Evolutionary conservation across 2,797 vertebrate genomes (phyloP), one percentile per base, ranked within the genome.

Genomic region (Melanogrammus aeglefinus): DNA sequence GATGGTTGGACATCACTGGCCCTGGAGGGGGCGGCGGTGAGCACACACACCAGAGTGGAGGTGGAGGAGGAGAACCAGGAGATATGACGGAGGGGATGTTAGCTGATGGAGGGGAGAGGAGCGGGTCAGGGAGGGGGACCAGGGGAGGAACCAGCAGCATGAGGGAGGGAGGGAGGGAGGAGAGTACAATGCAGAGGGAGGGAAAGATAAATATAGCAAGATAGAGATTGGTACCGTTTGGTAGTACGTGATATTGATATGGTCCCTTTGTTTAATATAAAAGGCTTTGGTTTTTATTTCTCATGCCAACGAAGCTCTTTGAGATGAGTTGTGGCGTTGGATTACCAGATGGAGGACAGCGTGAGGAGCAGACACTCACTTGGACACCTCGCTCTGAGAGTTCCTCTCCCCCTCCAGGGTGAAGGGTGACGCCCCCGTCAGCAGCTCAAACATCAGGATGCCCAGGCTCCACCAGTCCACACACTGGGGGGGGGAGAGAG

Each of bases 401-500:
- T 98, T 98, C 87, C 95, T 95, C 89, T 97, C 96, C 6, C 97
- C 97, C 91, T 97, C 97, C 90, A 98, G 83, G 3, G 97, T 98
- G 84, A 98, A 98, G 18, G 96, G 96, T 69, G 97, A 97, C 0
- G 97, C 96, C 70, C 97, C 97, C 0, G 96, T 98, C 87, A 98
- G 92, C 78, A 97, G 93, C 91, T 98, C 96, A 72, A 97, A 98
- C 91, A 97, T 96, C 82, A 97, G 90, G 90, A 97, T 97, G 2
- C 97, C 97, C 72, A 98, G 90, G 82, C 96, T 98, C 97, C 97
- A 98, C 97, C 97, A 97, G 87, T 98, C 97, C 79, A 98, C 97
- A 0, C 96, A 95, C 97, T 98, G 29, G 29, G 29, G 29, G 29
- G 29, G 29, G 29, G 29, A 16, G 47, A 51, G 29, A 2, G 29